Evolutionary conservation across 2,113 vertebrate species (phyloP).

Genomic region (Zosterops pallidus): DNA sequence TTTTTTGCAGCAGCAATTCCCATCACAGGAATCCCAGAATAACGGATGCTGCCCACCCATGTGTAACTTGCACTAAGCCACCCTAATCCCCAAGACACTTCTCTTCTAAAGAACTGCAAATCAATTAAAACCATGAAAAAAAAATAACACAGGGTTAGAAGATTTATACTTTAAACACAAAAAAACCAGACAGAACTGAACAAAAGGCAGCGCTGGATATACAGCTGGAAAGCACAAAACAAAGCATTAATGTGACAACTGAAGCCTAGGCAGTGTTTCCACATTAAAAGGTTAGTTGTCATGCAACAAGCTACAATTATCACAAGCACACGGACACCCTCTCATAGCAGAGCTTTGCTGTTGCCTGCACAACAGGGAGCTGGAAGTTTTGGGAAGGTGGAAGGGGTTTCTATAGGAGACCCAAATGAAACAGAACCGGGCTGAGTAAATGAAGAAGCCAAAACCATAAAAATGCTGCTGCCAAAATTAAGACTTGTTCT

Average conservation of each 20-base stretch:
- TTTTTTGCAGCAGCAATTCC: background rate
- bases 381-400: slow-evolving; percentile 38
- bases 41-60: slow-evolving; percentile 38
- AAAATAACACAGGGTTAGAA: slow-evolving; percentile 46
- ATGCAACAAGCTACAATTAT: slow-evolving; percentile 50
- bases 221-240: slow-evolving; percentile 63
- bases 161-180: slow-evolving; percentile 53
- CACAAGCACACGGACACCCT: background rate
- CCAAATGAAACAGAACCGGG: background rate
- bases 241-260: slow-evolving; percentile 58
- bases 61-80: slow-evolving; percentile 37
- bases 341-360: background rate
- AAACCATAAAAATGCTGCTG: background rate
- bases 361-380: slow-evolving; percentile 14
- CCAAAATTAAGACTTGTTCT: background rate
- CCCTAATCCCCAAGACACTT: slow-evolving; percentile 45
- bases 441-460: background rate
- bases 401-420: slow-evolving; percentile 7
- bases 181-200: slow-evolving; percentile 54
- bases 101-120: slow-evolving; percentile 43
- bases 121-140: slow-evolving; percentile 58
- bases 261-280: slow-evolving; percentile 28
- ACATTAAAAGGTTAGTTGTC: slow-evolving; percentile 59
- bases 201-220: slow-evolving; percentile 49
- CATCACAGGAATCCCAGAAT: background rate